Evolutionary conservation across 2,888 invertebrate species (phyloP), one percentile per base, ranked within the genome.

Genomic region (Lasioglossum pauxillum): DNA sequence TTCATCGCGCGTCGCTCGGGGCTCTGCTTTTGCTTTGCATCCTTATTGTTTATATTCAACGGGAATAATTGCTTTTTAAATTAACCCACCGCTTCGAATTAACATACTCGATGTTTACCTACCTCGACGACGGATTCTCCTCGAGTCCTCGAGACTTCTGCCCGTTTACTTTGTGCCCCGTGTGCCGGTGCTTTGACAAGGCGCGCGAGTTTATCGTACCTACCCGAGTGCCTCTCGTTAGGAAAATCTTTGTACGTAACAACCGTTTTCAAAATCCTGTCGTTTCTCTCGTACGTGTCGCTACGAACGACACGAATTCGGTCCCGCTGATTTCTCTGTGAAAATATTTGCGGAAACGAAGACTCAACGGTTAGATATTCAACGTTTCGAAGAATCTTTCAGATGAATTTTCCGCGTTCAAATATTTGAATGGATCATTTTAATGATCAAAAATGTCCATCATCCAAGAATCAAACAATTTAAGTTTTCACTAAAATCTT

Each of bases 61-160:
- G 72, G 57, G 88, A 89, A 89, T 93, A 93, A 93, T 93, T 92
- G 90, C 90, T 92, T 92, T 92, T 93, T 91, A 90, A 92, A 93
- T 92, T 89, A 92, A 89, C 88, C 88, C 85, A n/a, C 85, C 35
- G 77, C 85, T 72, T 75, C 69, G 82, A 89, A 92, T 92, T 92
- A 92, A 90, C 92, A 90, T 90, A 90, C 86, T 89, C 84, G 89
- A 88, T 86, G 85, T 83, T 80, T 84, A 41, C 67, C 35, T 64
- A 41, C 49, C 19, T 23, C 49, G 73, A 10, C 49, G 49, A 10
- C 53, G 10, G 38, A 35, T 69, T 69, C 38, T 38, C 69, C 53
- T 27, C 60, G 41, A 67, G 23, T 57, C 23, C 38, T 35, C 16
- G 74, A 46, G 49, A 27, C 5, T 27, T 71, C 41, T 44, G 75